Evolutionary conservation across 92 coral and sea anemone species (phyloP).

Genomic region (Heteractis magnifica): DNA sequence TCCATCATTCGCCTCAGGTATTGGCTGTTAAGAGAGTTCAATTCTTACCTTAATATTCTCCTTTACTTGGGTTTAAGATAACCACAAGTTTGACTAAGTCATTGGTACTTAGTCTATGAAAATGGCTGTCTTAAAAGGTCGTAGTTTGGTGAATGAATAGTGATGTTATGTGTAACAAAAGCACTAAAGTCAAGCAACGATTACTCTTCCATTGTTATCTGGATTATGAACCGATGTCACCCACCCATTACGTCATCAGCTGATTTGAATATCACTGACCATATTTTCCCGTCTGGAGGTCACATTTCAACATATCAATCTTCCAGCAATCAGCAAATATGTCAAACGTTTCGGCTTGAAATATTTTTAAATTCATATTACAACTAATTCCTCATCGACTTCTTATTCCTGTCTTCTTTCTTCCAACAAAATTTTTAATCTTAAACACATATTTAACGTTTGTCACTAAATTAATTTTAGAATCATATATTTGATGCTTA

Average conservation of each 20-base stretch:
- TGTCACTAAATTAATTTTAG: not conserved
- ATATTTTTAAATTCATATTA: not conserved
- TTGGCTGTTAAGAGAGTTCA: not conserved
- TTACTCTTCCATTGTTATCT: constrained; percentile 20
- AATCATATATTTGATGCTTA: not conserved
- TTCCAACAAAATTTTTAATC: not conserved
- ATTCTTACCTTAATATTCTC: not conserved
- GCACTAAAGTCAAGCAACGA: constrained; percentile 11
- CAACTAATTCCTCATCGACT: not conserved
- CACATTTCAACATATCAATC: constrained; percentile 6
- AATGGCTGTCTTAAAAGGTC: not conserved
- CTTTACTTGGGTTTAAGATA: not conserved
- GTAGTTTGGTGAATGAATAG: constrained; percentile 21
- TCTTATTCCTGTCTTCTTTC: not conserved
- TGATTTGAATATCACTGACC: constrained; percentile 25
- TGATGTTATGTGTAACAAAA: constrained; percentile 14
- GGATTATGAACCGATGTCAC: constrained; percentile 20
- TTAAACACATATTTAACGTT: not conserved
- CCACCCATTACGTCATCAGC: constrained; percentile 24
- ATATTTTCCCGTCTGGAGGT: constrained; percentile 9
- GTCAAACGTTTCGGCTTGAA: not conserved
- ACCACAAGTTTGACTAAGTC: not conserved
- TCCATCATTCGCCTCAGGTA: not conserved
- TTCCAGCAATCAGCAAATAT: not conserved
- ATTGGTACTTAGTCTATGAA: not conserved